A percentile compares a stretch with the other conserved stretches of the same genome.
These are phyloP conservation scores for Epinotia ramella DNA, from an alignment of 2,888 invertebrate species.

Conservation along the genomic window DNA sequence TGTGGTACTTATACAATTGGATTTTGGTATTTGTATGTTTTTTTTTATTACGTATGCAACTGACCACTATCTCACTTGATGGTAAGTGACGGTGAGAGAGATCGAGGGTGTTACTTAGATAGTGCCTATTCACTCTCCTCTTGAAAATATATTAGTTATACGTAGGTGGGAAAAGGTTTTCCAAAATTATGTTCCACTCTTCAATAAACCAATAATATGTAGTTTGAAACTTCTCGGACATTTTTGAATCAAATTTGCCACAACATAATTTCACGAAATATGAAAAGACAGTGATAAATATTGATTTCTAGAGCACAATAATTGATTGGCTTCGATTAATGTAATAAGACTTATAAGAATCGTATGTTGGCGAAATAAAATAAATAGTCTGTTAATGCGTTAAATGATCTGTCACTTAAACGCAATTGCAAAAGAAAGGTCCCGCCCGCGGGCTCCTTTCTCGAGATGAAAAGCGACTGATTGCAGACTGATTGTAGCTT, in stretches of 20 bases:
- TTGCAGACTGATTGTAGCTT: constrained; percentile 34
- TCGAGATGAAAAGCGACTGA: constrained; percentile 42
- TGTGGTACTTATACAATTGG: not conserved
- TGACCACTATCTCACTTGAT: no score
- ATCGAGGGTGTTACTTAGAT: no score
- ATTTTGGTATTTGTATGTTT: not conserved
- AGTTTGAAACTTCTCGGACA: not conserved
- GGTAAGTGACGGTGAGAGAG: no score
- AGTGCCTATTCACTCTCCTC: no score
- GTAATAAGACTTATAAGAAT: not conserved
- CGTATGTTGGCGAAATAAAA: constrained; percentile 9
- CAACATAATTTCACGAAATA: not conserved
- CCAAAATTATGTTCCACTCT: no score
- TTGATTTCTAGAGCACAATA: not conserved
- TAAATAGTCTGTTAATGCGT: constrained; percentile 24
- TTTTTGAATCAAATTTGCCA: not conserved
- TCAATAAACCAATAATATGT: not conserved
- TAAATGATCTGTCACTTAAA: constrained; percentile 29
- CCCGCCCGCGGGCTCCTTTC: constrained; percentile 27
- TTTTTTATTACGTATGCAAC: no score
- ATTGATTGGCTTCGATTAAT: no score
- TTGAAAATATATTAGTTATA: no score
- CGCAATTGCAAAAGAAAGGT: constrained; percentile 34
- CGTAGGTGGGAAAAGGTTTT: no score
- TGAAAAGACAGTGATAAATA: not conserved